phyloP scores from a whole-genome alignment of 2,113 vertebrate genomes.

The Nyctibius bracteatus region DNA sequence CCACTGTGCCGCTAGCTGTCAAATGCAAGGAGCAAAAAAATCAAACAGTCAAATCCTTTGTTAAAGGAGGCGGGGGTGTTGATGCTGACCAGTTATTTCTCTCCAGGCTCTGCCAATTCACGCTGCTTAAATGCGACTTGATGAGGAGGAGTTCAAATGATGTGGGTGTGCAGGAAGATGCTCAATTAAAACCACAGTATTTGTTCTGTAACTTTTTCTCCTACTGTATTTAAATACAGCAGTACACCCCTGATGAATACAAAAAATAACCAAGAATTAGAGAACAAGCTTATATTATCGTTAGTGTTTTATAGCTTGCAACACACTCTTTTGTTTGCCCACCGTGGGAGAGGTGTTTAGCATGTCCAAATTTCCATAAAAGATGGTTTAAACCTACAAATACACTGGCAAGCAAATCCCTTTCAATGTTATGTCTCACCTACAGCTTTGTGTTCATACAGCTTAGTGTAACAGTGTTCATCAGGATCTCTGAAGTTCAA shows the following conservation, averaged over 20 bases:
- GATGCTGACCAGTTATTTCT: background rate
- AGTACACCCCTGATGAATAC: background rate
- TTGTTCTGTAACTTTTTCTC: background rate
- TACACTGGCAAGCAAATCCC: background rate
- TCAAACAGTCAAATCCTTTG: background rate
- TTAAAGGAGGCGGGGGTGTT: background rate
- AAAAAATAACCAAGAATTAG: background rate
- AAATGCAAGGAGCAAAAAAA: background rate
- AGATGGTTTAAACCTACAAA: background rate
- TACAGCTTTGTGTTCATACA: background rate
- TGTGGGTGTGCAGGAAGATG: background rate
- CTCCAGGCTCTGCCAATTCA: background rate
- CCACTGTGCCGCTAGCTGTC: accelerated
- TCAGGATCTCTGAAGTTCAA: background rate
- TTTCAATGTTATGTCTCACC: background rate
- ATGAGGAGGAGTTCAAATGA: background rate
- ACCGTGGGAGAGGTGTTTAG: background rate
- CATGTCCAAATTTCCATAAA: background rate
- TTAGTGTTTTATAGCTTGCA: background rate
- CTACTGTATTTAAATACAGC: background rate
- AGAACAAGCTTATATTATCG: background rate
- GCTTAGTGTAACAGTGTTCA: accelerated
- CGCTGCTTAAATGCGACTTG: background rate
- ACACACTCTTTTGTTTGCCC: background rate
- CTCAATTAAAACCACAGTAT: background rate